phyloP scores from a whole-genome alignment of 2,797 vertebrate genomes.

The Remorina albescens region DNA sequence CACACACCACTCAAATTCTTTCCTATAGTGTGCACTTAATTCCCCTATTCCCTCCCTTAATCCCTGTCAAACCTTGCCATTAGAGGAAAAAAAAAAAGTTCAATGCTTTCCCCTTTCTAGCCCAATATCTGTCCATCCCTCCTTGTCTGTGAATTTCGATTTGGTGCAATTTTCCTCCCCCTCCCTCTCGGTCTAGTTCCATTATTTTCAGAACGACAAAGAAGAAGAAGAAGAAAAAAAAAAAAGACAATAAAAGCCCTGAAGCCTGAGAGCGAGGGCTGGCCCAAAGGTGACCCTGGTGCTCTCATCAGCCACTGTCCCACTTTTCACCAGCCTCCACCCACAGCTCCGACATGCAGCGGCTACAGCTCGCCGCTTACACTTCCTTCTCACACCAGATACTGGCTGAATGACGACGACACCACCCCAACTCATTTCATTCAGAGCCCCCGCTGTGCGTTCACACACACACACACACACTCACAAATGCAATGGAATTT shows the following conservation, averaged over 20 bases:
- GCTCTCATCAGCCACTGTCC: conserved; percentile 69
- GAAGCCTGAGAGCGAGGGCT: conserved; percentile 47
- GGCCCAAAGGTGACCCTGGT: conserved; percentile 72
- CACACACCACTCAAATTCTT: conserved; percentile 8
- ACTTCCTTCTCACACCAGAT: conserved; percentile 36
- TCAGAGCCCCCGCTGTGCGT: conserved; percentile 33
- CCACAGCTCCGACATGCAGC: conserved; percentile 58
- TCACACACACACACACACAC: conserved; percentile 8
- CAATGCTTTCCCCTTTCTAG: conserved; percentile 48
- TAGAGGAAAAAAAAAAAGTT: conserved; percentile 59
- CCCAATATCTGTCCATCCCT: conserved; percentile 49
- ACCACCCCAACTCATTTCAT: conserved; percentile 54
- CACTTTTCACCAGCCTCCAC: conserved; percentile 58
- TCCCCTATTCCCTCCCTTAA: conserved; percentile 59
- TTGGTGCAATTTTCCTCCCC: conserved; percentile 32
- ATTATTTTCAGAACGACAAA: conserved; percentile 69
- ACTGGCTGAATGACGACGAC: conserved; percentile 37
- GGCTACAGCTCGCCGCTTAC: conserved; percentile 44
- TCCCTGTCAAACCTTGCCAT: conserved; percentile 72
- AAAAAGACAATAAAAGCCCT: conserved; percentile 68
- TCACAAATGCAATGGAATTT: conserved; percentile 37
- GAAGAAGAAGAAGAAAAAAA: conserved; percentile 23
- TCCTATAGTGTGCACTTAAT: conserved; percentile 49
- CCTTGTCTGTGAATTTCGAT: conserved; percentile 11
- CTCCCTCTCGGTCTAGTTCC: conserved; percentile 44